Evolutionary conservation across 2,797 vertebrate species (phyloP).

Genomic region (Acridotheres tristis): DNA sequence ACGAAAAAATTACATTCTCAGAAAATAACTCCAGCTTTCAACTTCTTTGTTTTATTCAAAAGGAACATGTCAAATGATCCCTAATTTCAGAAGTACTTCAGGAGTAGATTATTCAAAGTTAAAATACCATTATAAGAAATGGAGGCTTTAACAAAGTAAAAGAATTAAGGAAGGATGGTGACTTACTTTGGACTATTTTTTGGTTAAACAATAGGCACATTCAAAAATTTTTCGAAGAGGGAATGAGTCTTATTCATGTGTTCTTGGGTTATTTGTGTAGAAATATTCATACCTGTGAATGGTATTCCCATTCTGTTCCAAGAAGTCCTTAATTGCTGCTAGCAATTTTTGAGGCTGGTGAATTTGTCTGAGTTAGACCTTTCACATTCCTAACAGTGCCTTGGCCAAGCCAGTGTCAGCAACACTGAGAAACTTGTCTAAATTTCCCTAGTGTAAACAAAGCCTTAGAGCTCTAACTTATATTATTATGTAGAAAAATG

Average conservation of each 20-base stretch:
- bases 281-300: not conserved
- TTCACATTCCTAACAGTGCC: not conserved
- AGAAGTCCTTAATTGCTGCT: not conserved
- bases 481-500: conserved; percentile 61
- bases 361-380: not conserved
- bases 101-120: not conserved
- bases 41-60: not conserved
- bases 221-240: not conserved
- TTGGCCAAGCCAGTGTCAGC: conserved; percentile 9
- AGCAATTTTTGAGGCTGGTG: not conserved
- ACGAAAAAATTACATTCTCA: conserved; percentile 28
- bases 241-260: not conserved
- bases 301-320: not conserved
- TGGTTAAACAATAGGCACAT: not conserved
- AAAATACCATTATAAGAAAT: not conserved
- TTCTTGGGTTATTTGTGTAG: not conserved
- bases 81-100: not conserved
- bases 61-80: not conserved
- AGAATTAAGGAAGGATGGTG: not conserved
- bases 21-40: conserved; percentile 15
- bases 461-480: conserved; percentile 48
- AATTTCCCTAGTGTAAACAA: conserved; percentile 58
- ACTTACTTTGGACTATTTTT: not conserved
- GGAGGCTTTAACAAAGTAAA: not conserved
- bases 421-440: conserved; percentile 1